Conservation (phyloP, 2,797 vertebrate genomes). For the Myoxocephalus aenaeus region DNA sequence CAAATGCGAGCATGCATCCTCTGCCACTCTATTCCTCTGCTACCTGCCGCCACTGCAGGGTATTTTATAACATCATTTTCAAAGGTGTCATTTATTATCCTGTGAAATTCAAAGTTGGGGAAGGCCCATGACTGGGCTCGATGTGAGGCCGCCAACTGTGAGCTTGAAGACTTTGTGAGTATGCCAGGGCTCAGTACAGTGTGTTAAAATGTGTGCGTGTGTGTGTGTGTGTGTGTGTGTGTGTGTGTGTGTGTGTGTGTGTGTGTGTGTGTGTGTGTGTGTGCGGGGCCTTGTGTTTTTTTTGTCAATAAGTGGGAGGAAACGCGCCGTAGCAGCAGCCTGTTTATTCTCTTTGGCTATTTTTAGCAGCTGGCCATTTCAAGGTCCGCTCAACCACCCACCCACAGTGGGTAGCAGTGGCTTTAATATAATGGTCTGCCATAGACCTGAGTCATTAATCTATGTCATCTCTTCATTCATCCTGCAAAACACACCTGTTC, state of each 20-base stretch:
- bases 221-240: slow-evolving; percentile 6
- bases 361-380: slow-evolving; percentile 76
- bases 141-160: slow-evolving; percentile 20
- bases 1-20: slow-evolving; percentile 16
- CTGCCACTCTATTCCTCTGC: slow-evolving; percentile 22
- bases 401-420: slow-evolving; percentile 71
- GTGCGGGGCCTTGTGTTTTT: slow-evolving; percentile 11
- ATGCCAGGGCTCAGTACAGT: background rate
- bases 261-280: slow-evolving; percentile 13
- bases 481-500: slow-evolving; percentile 73
- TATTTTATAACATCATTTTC: slow-evolving; percentile 58
- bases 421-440: slow-evolving; percentile 68
- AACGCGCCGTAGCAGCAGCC: slow-evolving; percentile 59
- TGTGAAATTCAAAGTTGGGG: slow-evolving; percentile 49
- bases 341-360: slow-evolving; percentile 75
- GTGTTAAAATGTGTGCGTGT: slow-evolving; percentile 9
- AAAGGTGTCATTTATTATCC: slow-evolving; percentile 65
- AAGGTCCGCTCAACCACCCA: slow-evolving; percentile 67
- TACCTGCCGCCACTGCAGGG: slow-evolving; percentile 9
- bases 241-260: slow-evolving; percentile 13
- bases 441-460: slow-evolving; percentile 65
- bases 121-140: slow-evolving; percentile 10
- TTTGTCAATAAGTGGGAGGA: slow-evolving; percentile 72
- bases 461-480: slow-evolving; percentile 73
- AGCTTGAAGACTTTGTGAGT: slow-evolving; percentile 26